Evolutionary conservation across 1,140 invertebrate species (phyloP), one percentile per base, ranked within the genome.

Genomic region (Probaryconus sp.): DNA sequence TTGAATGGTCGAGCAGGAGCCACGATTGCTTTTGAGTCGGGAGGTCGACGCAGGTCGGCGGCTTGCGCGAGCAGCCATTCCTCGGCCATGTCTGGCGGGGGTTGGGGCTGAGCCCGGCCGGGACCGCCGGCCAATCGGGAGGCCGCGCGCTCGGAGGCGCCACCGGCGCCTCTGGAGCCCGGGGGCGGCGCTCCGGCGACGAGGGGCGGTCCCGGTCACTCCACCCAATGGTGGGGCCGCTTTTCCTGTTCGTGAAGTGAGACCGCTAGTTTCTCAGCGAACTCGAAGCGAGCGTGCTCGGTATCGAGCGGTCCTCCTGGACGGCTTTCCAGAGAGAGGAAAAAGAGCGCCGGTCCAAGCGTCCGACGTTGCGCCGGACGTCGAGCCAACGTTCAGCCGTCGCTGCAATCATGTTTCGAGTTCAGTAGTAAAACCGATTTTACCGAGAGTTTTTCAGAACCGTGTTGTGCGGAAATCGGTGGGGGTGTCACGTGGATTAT

Each of bases 41-140:
- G 47, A 51, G 11, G 17, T 13, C 10, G 43, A 14, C 20, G 1
- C 11, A 45, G 21, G 37, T 38, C 20, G 24, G 56, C 67, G 30
- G 35, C 56, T 42, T 43, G 70, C 77, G 81, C 81, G 71, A 70
- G 83, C 82, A 83, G 84, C 83, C 84, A 85, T 84, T 82, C 84
- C 78, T 79, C 80, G 73, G 82, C 77, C 81, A 83, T 84, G 74
- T 78, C 78, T 63, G 43, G 28, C 47, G 1, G 40, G 73, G 70
- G 61, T 76, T 45, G 64, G 76, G 20, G 43, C 72, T 80, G 78
- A 79, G 81, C 76, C 61, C 65, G 58, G 48, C 21, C 37, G n/a
- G 10, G 38, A 10, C 38, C 2, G 3, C 5, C 16, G 10, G 6
- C 81, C 79, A 82, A 82, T 82, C 9, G 37, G 1, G 7, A 5